These are phyloP conservation scores for Cyprinus carpio DNA, from an alignment of 2,113 vertebrate species.

Conservation along the genomic window DNA sequence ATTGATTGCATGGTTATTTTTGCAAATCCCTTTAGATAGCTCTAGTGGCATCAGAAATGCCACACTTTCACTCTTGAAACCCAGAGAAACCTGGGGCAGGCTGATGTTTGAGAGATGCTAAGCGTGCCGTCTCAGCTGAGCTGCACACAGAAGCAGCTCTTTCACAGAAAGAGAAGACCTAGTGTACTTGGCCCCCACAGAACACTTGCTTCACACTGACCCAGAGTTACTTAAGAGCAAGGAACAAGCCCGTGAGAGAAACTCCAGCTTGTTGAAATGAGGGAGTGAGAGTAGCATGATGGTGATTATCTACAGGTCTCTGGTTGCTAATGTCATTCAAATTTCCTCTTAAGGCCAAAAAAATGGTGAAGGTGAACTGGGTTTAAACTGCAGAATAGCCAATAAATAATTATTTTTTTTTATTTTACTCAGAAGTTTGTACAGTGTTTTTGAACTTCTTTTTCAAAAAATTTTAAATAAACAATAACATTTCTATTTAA, in stretches of 20 bases:
- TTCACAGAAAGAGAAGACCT: neutral
- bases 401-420: neutral
- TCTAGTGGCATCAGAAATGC: neutral
- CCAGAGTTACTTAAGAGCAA: constrained; percentile 25
- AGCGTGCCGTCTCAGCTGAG: neutral
- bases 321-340: neutral
- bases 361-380: neutral
- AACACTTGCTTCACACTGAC: constrained; percentile 26
- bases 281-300: neutral
- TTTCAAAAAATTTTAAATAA: neutral
- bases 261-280: constrained; percentile 1
- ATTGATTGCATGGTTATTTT: neutral
- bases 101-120: neutral
- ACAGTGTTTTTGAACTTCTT: neutral
- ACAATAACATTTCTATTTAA: neutral
- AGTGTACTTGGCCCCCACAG: neutral
- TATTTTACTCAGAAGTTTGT: neutral
- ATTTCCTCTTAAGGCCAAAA: neutral
- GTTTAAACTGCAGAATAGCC: neutral
- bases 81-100: neutral
- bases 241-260: neutral
- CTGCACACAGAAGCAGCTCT: constrained; percentile 12
- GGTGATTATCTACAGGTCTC: neutral
- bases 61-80: neutral
- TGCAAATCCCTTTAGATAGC: neutral